phyloP scores from a whole-genome alignment of 2,888 invertebrate species.

The Oxystoma pomonae region DNA sequence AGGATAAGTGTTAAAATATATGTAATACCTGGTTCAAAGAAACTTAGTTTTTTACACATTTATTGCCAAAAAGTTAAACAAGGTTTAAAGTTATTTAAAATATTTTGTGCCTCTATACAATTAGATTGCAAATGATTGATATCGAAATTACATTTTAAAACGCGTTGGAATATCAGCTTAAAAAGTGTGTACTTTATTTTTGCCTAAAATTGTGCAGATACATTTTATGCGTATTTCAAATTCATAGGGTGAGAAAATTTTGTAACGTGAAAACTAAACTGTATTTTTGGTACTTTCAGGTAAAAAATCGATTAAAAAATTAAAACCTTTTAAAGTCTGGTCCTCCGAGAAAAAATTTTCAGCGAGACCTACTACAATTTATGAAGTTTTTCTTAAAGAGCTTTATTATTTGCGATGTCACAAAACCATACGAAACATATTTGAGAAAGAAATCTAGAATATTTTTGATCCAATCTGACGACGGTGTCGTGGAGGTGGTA shows the following conservation, averaged over 20 bases:
- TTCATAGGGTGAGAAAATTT: not conserved
- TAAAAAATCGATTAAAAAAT: no score
- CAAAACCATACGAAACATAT: no score
- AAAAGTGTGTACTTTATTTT: not conserved
- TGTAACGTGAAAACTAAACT: no score
- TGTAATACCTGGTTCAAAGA: not conserved
- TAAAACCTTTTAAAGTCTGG: no score
- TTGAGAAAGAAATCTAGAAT: no score
- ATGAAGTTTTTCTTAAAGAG: no score
- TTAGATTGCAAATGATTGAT: not conserved
- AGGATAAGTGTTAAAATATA: not conserved
- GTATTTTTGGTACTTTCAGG: no score
- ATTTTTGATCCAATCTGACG: no score
- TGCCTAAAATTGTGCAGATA: not conserved
- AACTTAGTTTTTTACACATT: not conserved
- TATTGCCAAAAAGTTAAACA: not conserved
- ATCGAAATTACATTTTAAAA: not conserved
- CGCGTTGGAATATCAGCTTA: not conserved
- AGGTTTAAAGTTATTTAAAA: conserved; percentile 1
- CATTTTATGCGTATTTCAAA: not conserved
- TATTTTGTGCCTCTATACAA: not conserved
- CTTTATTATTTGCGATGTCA: no score
- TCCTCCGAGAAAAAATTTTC: no score
- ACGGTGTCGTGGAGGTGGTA: no score
- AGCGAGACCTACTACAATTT: no score